Conservation (phyloP, 2,888 invertebrate species). For the Heliconius ismenius region DNA sequence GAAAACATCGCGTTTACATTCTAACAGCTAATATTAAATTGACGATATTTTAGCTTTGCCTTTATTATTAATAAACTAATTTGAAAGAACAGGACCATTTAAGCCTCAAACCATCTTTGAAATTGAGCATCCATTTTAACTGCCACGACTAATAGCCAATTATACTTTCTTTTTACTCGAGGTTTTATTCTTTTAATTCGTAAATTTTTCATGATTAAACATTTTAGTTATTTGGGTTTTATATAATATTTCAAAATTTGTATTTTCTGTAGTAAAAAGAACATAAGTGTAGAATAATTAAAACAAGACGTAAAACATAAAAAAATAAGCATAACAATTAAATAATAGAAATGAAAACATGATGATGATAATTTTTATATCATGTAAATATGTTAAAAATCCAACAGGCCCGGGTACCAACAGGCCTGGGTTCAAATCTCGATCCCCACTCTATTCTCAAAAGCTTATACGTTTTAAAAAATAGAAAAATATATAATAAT, state of each 20-base stretch:
- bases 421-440: no score
- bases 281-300: no score
- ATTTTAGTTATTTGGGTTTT: neutral
- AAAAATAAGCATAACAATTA: no score
- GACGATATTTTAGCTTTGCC: neutral
- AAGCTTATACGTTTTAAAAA: no score
- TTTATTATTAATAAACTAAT: neutral
- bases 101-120: conserved; percentile 11
- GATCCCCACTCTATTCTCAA: no score
- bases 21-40: neutral
- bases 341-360: no score
- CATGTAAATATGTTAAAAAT: no score
- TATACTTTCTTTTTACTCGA: conserved; percentile 15
- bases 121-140: conserved; percentile 10
- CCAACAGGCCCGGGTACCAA: no score
- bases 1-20: no score
- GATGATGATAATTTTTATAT: no score
- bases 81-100: conserved; percentile 10
- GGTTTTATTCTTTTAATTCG: conserved; percentile 1
- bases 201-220: neutral
- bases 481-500: no score
- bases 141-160: conserved; percentile 23
- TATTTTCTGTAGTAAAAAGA: neutral
- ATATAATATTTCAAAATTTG: neutral
- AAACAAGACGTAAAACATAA: neutral